Conservation (phyloP, 2,797 vertebrate species). For the Choloepus didactylus region DNA sequence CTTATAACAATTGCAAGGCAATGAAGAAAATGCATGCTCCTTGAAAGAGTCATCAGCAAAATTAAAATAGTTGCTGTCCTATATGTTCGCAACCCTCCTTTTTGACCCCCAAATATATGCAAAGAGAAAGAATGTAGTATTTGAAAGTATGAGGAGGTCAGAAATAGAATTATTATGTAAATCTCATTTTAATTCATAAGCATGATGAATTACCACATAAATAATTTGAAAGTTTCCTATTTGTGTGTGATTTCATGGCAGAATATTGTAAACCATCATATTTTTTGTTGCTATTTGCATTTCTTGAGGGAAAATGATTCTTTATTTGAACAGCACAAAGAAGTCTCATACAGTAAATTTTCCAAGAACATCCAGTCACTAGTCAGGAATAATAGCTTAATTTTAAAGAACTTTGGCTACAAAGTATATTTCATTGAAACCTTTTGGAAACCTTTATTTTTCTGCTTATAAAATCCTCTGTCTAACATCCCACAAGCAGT, state of each 20-base stretch:
- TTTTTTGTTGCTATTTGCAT: not conserved
- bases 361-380: not conserved
- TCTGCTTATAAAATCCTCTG: not conserved
- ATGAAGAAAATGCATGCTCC: not conserved
- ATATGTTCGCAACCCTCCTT: not conserved
- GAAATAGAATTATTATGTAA: not conserved
- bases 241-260: not conserved
- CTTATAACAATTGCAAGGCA: not conserved
- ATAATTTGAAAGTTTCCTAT: not conserved
- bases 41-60: not conserved
- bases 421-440: not conserved
- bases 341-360: not conserved
- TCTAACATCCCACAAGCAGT: not conserved
- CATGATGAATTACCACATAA: not conserved
- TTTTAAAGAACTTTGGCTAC: not conserved
- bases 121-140: not conserved
- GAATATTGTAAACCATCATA: not conserved
- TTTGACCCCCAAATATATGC: not conserved
- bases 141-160: not conserved
- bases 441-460: not conserved
- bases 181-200: not conserved
- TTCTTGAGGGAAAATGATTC: not conserved
- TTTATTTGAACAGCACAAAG: not conserved
- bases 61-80: not conserved
- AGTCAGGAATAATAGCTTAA: not conserved